Evolutionary conservation across 1,140 invertebrate species (phyloP), one percentile per base, ranked within the genome.

Genomic region (Calosoma granatense): DNA sequence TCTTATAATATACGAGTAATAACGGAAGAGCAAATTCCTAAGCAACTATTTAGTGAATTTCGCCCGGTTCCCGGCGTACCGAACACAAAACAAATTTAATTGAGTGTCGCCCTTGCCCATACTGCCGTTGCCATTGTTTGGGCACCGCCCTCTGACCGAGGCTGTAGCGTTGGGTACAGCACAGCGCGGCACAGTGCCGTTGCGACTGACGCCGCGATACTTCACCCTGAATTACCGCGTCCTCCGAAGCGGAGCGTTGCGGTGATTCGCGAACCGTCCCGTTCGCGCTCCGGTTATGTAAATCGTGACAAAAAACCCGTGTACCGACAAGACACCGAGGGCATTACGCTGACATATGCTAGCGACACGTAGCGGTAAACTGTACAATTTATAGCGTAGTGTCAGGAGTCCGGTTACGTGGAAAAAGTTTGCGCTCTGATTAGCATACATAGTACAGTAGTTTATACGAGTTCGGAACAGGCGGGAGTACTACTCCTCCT

Each of bases 381-480:
- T 59, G 56, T 58, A 57, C 62, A 61, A 63, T 63, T 63, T 63
- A 63, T 63, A 53, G 60, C 56, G 21, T 9, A 30, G 54, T 56
- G 56, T 56, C 56, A 23, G 43, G 55, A 53, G 41, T 47, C 41
- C 41, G 57, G 57, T 56, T 43, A 22, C 20, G 47, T 59, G 51
- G 60, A 61, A 63, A 63, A 61, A 63, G 58, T 63, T 60, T 56
- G 54, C 60, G 55, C 60, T 59, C 17, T 51, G 51, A 63, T 63
- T 63, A 61, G 60, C 62, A 63, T 63, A 63, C 58, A 63, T 63
- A 63, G 62, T 61, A 56, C 56, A 56, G 59, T 60, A 56, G 56
- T 61, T 61, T 60, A 63, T 54, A 56, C 41, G 41, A 47, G 41
- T 47, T 47, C 41, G 41, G 17, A 47, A 47, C 41, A 47, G 41